Conservation (phyloP, 1,140 invertebrate species). For the Drosophila grimshawi region DNA sequence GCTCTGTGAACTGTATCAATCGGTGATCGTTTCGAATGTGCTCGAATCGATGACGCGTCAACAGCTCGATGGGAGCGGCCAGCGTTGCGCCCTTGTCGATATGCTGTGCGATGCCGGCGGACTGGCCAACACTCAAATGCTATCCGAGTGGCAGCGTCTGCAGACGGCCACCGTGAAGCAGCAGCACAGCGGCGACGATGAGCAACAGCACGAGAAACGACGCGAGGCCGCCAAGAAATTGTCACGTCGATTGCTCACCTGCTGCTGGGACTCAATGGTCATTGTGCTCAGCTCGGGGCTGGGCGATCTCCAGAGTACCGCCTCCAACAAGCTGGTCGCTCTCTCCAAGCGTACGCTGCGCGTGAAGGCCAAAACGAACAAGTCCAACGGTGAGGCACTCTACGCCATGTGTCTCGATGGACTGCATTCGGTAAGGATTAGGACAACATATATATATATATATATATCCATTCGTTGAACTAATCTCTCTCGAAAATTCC, state of each 20-base stretch:
- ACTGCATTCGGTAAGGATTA: constrained; percentile 90
- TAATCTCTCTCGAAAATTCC: constrained; percentile 39
- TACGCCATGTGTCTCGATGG: constrained; percentile 95
- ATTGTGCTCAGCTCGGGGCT: constrained; percentile 93
- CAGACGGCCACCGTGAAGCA: constrained; percentile 89
- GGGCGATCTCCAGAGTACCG: constrained; percentile 86
- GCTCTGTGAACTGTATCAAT: constrained; percentile 95
- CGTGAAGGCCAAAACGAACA: constrained; percentile 86
- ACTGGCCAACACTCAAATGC: constrained; percentile 90
- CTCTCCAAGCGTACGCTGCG: constrained; percentile 86
- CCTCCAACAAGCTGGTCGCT: constrained; percentile 85
- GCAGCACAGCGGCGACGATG: constrained; percentile 87
- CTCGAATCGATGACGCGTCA: constrained; percentile 85
- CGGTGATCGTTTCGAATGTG: constrained; percentile 91
- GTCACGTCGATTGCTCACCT: constrained; percentile 90
- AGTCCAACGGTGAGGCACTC: constrained; percentile 88
- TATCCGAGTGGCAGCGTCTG: constrained; percentile 93
- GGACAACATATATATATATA: background rate
- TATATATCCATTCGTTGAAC: background rate
- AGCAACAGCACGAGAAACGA: constrained; percentile 84
- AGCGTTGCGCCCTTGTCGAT: constrained; percentile 79
- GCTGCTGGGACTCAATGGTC: constrained; percentile 96
- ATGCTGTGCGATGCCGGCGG: constrained; percentile 91
- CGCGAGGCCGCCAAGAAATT: constrained; percentile 89
- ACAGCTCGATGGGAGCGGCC: constrained; percentile 59